Evolutionary conservation across 1,140 invertebrate species (phyloP), one percentile per base, ranked within the genome.

Genomic region (Drosophila kanapiae): DNA sequence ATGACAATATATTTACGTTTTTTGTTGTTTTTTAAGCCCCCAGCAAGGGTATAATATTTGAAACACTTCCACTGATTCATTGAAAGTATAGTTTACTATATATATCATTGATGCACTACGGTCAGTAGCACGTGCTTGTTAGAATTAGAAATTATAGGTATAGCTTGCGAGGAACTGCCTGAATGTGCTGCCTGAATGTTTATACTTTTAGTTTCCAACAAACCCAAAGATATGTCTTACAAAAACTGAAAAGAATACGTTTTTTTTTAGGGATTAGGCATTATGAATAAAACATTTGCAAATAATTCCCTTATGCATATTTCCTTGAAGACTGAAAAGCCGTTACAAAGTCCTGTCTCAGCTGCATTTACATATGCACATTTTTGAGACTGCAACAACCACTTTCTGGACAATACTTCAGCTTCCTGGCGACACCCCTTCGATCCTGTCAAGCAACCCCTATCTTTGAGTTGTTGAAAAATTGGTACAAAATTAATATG

Each of bases 281-380:
- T 13, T 6, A 38, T 38, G 13, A 5, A 18, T 45, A 6, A 45
- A 45, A 45, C 42, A 18, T 11, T 18, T 47, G 4, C 8, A 38
- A 35, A 59, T 11, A 37, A 37, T 8, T 18, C 38, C 18, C 11
- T n/a, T 40, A 40, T 40, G 6, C 16, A 29, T n/a, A 33, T 40
- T 48, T 47, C 45, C 14, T 37, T 38, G 14, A 40, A 35, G 16
- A 23, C 11, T 13, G 10, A 13, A 45, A 45, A 61, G 23, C 57
- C 74, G 72, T 77, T 76, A 77, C 61, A 76, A 35, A 49, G 42
- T 18, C 16, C 16, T 38, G n/a, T 51, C 35, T 74, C 67, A 72
- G 70, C 67, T 74, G 70, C 70, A 74, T 35, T 60, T 72, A 48
- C 35, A 9, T 38, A 43, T 51, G 63, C 33, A 35, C 38, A 31